phyloP scores from a whole-genome alignment of 2,888 invertebrate genomes.

The Steinernema carpocapsae region DNA sequence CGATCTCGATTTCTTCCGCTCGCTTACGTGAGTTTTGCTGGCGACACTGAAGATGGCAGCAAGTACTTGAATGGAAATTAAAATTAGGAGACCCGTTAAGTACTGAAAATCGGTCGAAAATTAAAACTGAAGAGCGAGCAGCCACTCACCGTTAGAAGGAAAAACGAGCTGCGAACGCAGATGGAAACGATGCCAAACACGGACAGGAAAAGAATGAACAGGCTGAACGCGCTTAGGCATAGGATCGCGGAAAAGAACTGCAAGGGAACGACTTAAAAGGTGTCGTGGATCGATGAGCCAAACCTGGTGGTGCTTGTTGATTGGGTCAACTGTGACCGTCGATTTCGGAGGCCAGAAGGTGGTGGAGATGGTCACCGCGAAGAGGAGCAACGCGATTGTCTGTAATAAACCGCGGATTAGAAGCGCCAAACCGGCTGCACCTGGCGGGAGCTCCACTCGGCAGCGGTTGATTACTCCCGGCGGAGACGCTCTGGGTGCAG shows the following conservation, averaged over 20 bases:
- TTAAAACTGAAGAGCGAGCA: not conserved
- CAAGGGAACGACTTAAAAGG: not conserved
- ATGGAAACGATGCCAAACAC: conserved; percentile 17
- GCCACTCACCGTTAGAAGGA: conserved; percentile 21
- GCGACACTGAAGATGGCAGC: conserved; percentile 30
- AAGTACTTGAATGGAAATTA: conserved; percentile 29
- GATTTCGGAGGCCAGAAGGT: conserved; percentile 25
- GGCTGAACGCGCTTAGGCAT: conserved; percentile 29
- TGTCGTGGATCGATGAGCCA: no score
- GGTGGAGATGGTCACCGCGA: conserved; percentile 19
- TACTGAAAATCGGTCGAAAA: not conserved
- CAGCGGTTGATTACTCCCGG: not conserved
- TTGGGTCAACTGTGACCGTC: conserved; percentile 2
- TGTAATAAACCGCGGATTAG: not conserved
- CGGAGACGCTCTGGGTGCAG: not conserved
- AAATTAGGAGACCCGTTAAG: conserved; percentile 25
- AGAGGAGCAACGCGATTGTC: conserved; percentile 1
- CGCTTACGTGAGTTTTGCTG: conserved; percentile 28
- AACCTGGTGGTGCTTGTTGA: conserved; percentile 28
- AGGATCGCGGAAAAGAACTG: conserved; percentile 19
- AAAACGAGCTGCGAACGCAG: conserved; percentile 25
- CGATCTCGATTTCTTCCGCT: not conserved
- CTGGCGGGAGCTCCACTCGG: not conserved
- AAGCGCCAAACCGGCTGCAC: not conserved
- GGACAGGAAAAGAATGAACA: conserved; percentile 6